phyloP scores from a whole-genome alignment of 2,797 vertebrate species.

The Hippocampus kuda region DNA sequence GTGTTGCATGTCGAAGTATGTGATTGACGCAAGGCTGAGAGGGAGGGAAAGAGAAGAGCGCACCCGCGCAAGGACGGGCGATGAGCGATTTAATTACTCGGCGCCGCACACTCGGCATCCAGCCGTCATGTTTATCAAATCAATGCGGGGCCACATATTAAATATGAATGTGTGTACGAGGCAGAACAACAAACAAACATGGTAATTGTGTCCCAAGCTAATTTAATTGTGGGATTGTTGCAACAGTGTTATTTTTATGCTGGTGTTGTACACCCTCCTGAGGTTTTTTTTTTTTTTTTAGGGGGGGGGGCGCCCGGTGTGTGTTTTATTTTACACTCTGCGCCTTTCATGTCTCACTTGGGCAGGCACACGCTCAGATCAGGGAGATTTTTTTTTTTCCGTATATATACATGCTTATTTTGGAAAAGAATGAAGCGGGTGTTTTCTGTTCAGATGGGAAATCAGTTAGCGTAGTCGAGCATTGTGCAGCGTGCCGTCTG shows the following conservation, averaged over 20 bases:
- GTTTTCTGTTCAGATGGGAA: constrained; percentile 39
- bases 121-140: constrained; percentile 64
- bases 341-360: constrained; percentile 50
- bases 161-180: constrained; percentile 66
- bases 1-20: constrained; percentile 57
- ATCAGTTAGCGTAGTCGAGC: constrained; percentile 28
- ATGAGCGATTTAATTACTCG: constrained; percentile 67
- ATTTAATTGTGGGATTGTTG: constrained; percentile 70
- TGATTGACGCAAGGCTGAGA: constrained; percentile 62
- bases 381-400: constrained; percentile 13
- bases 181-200: constrained; percentile 70
- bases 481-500: constrained; percentile 21
- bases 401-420: constrained; percentile 29
- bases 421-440: constrained; percentile 1
- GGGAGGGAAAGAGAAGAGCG: neutral
- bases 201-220: constrained; percentile 73
- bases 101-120: constrained; percentile 52
- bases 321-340: constrained; percentile 43
- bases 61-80: constrained; percentile 50
- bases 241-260: constrained; percentile 59
- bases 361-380: constrained; percentile 21
- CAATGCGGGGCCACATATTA: constrained; percentile 63
- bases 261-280: constrained; percentile 52
- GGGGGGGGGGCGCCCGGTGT: constrained; percentile 22
- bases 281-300: constrained; percentile 30